Base-by-base conservation (phyloP, 2,797 vertebrate species). In the Fundulus diaphanus region DNA sequence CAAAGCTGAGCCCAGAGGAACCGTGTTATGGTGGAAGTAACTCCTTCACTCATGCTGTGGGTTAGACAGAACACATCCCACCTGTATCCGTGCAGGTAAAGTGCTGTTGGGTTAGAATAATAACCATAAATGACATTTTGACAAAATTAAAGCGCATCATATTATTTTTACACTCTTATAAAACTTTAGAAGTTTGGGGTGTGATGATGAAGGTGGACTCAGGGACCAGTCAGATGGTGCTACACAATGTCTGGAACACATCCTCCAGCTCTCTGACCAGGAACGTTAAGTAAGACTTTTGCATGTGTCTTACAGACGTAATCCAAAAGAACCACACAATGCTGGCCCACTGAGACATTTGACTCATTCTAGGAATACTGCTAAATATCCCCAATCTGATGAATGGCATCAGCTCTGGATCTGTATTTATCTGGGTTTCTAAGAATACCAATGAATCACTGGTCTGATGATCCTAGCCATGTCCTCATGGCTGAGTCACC, bases 381-480 rank as follows among this genome's bases (percentile, higher is more conserved):
- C 12, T 54, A 42, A 74, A 71, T 22, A 5, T 20, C 6, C n/a
- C n/a, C 16, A 27, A 54, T 22, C 49, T 40, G n/a, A 29, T 15
- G 24, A 51, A 16, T 72, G 40, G 63, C 2, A 22, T 33, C 9
- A 71, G 5, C 68, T 67, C 29, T 74, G 68, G 52, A 51, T 8
- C 18, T 44, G 27, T 16, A 42, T 46, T 72, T 57, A 6, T 31
- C 18, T 1, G 15, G 56, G 2, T 18, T 57, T 57, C 56, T 31
- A 57, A 31, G 56, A 57, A 57, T 31, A 57, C 56, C 52, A 71
- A 13, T 52, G 59, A 74, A 51, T 80, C 61, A 70, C 20, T 48
- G 59, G 46, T 49, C 72, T 70, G 72, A 29, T 68, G 70, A 78
- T 57, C 22, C 22, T 65, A 54, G 76, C 37, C 1, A 18, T 54